Evolutionary conservation across 2,888 invertebrate genomes (phyloP), one percentile per base, ranked within the genome.

Genomic region (Tipula lateralis): DNA sequence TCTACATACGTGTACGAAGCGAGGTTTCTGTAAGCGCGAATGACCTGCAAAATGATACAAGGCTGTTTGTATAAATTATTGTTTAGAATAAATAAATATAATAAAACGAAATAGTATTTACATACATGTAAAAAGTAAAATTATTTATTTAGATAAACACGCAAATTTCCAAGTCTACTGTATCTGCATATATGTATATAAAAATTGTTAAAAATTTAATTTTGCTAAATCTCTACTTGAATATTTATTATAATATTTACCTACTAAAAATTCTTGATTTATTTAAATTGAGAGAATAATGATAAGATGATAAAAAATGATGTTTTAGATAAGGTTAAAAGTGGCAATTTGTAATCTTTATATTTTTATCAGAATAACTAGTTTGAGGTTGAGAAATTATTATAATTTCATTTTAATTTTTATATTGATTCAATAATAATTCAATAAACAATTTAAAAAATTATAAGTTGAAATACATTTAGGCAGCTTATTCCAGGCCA

Each of bases 171-270:
- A 66, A 24, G 16, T 44, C 16, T n/a, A n/a, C 2, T 0, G n/a
- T n/a, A n/a, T n/a, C 9, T 24, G 9, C 66, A 7, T 9, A 1
- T 39, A 39, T 39, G 39, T n/a, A n/a, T 13, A 2, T 2, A 9
- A 66, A 66, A 24, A 66, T 16, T n/a, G n/a, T 7, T 44, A 16
- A n/a, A n/a, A 44, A 16, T n/a, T 44, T 44, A 24, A 6, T 12
- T 24, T 9, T 66, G 24, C 24, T 24, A 2, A 66, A 24, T 66
- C 66, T 24, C 66, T 19, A 66, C 24, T 66, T n/a, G n/a, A n/a
- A n/a, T n/a, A n/a, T n/a, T n/a, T n/a, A n/a, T n/a, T 66, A 66
- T 66, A 66, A 66, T 66, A 66, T 66, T 66, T 66, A 24, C 66
- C 66, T 66, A 24, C 2, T n/a, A 44, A 44, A 66, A 66, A 66